phyloP scores from a whole-genome alignment of 92 coral and sea anemone species.

The Actinostola sp. region DNA sequence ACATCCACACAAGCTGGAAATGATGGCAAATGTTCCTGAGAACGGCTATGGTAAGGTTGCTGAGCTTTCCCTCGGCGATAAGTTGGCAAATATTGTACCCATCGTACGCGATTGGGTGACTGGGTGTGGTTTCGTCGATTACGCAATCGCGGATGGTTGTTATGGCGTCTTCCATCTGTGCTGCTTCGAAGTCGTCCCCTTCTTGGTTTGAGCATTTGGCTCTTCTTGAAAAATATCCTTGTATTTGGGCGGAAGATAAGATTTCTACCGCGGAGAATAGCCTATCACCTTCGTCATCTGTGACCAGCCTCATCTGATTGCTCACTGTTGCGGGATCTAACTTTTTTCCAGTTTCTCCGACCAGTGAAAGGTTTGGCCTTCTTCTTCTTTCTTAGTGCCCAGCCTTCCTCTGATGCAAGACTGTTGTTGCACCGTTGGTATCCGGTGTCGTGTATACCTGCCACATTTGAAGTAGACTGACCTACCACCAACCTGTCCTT shows the following conservation, averaged over 20 bases:
- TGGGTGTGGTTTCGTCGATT: background rate
- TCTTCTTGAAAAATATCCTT: slow-evolving; percentile 11
- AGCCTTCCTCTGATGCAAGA: no score
- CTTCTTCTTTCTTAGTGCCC: slow-evolving; percentile 33
- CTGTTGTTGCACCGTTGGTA: no score
- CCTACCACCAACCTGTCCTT: no score
- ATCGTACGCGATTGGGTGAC: no score
- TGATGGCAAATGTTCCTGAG: no score
- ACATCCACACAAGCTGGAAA: no score
- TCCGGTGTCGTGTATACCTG: no score
- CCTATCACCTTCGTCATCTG: slow-evolving; percentile 1
- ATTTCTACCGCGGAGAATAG: background rate
- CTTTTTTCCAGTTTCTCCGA: slow-evolving; percentile 46
- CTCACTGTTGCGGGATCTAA: slow-evolving; percentile 31
- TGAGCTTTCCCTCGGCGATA: no score
- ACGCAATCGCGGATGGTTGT: background rate
- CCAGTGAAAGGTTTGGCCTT: slow-evolving; percentile 23
- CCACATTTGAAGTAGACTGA: no score
- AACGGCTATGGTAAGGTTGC: no score
- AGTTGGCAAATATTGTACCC: no score
- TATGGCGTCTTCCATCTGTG: background rate
- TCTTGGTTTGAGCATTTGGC: no score
- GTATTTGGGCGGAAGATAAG: background rate
- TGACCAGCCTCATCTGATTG: slow-evolving; percentile 20
- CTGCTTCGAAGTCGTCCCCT: slow-evolving; percentile 8